Percentiles rank a stretch among this genome's conserved stretches.
phyloP scores from a whole-genome alignment of 1,140 invertebrate species.

The Papilio polytes region DNA sequence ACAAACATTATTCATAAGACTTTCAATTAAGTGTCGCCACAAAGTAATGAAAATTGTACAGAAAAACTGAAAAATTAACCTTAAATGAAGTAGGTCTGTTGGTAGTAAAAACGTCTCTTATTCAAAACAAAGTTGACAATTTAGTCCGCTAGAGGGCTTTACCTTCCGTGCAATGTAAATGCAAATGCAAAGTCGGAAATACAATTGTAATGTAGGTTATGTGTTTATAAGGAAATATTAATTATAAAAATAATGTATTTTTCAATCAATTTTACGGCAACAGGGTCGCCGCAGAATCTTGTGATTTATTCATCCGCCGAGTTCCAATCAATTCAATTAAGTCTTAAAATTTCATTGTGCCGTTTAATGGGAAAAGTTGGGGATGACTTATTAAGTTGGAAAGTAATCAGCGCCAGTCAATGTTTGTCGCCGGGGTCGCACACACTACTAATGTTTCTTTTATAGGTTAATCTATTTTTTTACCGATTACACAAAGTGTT shows the following conservation, averaged over 20 bases:
- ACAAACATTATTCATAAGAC: not conserved
- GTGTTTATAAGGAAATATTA: not conserved
- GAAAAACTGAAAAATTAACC: not conserved
- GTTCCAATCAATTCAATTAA: constrained; percentile 26
- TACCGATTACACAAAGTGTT: too few species aligned
- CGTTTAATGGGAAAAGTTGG: constrained; percentile 22
- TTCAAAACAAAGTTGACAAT: too few species aligned
- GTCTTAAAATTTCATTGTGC: constrained; percentile 24
- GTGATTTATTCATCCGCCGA: constrained; percentile 6
- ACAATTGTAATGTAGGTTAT: not conserved
- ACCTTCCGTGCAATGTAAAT: too few species aligned
- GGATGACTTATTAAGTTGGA: constrained; percentile 18
- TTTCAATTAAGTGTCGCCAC: not conserved
- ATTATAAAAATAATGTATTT: not conserved
- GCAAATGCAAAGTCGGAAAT: too few species aligned
- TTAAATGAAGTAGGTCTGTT: too few species aligned
- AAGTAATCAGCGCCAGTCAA: constrained; percentile 16
- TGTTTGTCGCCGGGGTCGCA: not conserved
- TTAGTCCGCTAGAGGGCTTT: too few species aligned
- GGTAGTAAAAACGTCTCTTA: too few species aligned
- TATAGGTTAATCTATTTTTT: not conserved
- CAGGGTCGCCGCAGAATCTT: not conserved
- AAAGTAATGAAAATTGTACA: too few species aligned
- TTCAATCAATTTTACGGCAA: not conserved
- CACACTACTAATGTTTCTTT: not conserved